A percentile compares a stretch with the other conserved stretches of the same genome.
Evolutionary conservation across 2,888 invertebrate genomes (phyloP).

Genomic region (Ornithoptera priamus): DNA sequence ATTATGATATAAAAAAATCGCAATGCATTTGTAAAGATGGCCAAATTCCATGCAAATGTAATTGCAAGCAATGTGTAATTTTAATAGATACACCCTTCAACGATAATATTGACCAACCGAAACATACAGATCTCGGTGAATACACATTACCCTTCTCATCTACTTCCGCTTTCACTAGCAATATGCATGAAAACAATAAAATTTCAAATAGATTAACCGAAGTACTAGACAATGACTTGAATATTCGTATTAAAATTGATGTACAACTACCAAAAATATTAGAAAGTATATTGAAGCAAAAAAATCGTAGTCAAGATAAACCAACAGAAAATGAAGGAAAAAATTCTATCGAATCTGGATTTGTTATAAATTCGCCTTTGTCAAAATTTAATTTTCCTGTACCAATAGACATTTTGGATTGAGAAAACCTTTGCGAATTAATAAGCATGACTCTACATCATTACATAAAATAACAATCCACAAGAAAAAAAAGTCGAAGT

Average conservation of each 20-base stretch:
- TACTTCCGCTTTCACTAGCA: not conserved
- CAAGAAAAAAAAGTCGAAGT: constrained; percentile 64
- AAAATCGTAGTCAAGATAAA: constrained; percentile 39
- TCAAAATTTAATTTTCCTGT: constrained; percentile 59
- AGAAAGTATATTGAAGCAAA: constrained; percentile 42
- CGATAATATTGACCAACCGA: constrained; percentile 27
- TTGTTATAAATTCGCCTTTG: constrained; percentile 51
- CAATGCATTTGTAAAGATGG: constrained; percentile 58
- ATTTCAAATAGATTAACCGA: constrained; percentile 34
- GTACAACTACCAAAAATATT: constrained; percentile 60
- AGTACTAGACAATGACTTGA: constrained; percentile 50
- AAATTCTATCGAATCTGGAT: constrained; percentile 47
- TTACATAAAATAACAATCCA: constrained; percentile 62
- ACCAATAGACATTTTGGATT: constrained; percentile 53
- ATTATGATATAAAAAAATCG: constrained; percentile 42
- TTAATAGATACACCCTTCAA: constrained; percentile 37
- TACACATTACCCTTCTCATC: not conserved
- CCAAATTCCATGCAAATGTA: constrained; percentile 55
- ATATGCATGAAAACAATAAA: constrained; percentile 16
- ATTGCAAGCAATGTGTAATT: constrained; percentile 58
- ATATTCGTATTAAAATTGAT: constrained; percentile 64
- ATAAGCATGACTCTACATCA: constrained; percentile 45
- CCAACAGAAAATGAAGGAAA: constrained; percentile 40
- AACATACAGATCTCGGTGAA: constrained; percentile 8
- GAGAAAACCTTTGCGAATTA: constrained; percentile 41